Evolutionary conservation across 2,888 invertebrate genomes (phyloP), one percentile per base, ranked within the genome.

Genomic region (Eupithecia subfuscata): DNA sequence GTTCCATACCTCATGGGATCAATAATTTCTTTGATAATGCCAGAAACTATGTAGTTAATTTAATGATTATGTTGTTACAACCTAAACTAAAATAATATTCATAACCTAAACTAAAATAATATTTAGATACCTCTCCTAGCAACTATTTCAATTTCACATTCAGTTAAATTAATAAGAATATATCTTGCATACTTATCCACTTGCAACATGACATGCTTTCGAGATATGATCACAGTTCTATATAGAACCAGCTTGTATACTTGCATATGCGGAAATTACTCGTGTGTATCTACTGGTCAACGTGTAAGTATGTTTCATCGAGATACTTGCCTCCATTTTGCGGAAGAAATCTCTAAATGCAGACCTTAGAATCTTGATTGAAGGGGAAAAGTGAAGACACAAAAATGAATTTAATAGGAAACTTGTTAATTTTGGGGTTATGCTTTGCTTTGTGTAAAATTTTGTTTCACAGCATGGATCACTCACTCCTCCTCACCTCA

Each of bases 151-250:
- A 52, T 52, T 52, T 52, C 8, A 18, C 18, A 48, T 18, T 18
- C 18, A 18, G 18, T 34, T 64, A 30, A 64, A 18, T 25, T 64
- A 64, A 64, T 64, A 34, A 64, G 34, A 34, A 64, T 70, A 72
- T 56, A 56, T 56, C 52, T 56, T 56, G 22, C 52, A 56, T 22
- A 56, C 22, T 22, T 9, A 48, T 48, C 65, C 52, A 72, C 74
- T 78, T 76, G 76, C 76, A 68, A 76, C 74, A 77, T 67, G 18
- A 48, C 73, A 37, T 65, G 56, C 37, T 70, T 74, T 72, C 60
- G 60, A 77, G 69, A 73, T 74, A 74, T 73, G 25, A 73, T 73
- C 69, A 70, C 45, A 67, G 48, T 70, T 68, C 52, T 25, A 69
- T 69, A 45, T 68, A 25, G 34, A 68, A 71, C 69, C 45, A 75